phyloP scores from a whole-genome alignment of 2,797 vertebrate genomes.

The Darevskia nairensis region DNA sequence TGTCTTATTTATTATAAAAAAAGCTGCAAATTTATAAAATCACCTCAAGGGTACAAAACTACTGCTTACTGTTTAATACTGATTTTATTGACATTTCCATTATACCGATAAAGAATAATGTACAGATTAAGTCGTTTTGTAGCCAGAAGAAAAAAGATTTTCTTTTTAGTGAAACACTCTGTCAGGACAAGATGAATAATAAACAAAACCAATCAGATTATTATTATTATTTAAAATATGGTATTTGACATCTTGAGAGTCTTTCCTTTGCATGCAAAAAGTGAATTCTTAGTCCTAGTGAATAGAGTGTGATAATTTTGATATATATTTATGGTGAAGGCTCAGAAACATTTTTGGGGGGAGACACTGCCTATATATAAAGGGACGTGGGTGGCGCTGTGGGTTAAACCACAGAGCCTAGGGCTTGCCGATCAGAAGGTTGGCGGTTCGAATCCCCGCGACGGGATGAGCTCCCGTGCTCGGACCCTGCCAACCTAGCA shows the following conservation, averaged over 20 bases:
- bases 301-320: background rate
- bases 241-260: background rate
- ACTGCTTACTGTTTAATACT: background rate
- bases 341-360: background rate
- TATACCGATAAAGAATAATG: background rate
- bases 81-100: slow-evolving; percentile 11
- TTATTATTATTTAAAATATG: background rate
- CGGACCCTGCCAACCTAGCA: too few species aligned
- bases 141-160: background rate
- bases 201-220: background rate
- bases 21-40: background rate
- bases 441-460: too few species aligned
- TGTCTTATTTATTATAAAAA: background rate
- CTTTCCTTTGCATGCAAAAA: background rate
- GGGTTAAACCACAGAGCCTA: too few species aligned
- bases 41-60: fast-evolving
- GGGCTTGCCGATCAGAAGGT: too few species aligned
- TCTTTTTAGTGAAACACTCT: background rate
- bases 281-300: background rate
- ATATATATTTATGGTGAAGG: background rate
- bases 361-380: too few species aligned
- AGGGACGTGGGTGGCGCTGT: too few species aligned
- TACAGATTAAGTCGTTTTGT: background rate
- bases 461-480: too few species aligned
- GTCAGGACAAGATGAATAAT: background rate